Evolutionary conservation across 2,797 vertebrate genomes (phyloP).

Genomic region (Rhinogobio ventralis): DNA sequence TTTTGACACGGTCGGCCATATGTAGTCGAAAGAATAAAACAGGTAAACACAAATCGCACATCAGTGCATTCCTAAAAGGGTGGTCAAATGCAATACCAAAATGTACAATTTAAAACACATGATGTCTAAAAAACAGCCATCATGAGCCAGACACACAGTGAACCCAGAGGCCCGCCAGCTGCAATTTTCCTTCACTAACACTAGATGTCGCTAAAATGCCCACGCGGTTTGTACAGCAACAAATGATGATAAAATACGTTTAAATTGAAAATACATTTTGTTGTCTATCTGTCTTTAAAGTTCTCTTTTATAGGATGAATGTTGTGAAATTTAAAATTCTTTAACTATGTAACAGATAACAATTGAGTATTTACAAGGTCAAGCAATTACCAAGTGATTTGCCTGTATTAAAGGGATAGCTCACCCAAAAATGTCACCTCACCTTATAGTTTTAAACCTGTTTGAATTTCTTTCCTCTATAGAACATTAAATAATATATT

Average conservation of each 20-base stretch:
- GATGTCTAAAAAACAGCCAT: neutral
- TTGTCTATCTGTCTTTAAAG: neutral
- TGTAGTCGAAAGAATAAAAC: neutral
- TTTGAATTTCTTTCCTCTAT: neutral
- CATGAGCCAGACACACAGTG: neutral
- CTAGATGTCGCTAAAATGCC: slow-evolving; percentile 78
- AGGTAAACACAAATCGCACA: neutral
- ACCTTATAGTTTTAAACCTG: neutral
- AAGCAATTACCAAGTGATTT: neutral
- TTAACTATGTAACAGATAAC: neutral
- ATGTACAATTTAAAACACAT: neutral
- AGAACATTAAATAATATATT: neutral
- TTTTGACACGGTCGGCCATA: neutral
- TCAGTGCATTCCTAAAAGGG: neutral
- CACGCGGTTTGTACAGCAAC: neutral
- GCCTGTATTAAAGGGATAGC: neutral
- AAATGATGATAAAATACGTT: neutral
- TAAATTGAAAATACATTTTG: neutral
- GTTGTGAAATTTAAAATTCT: neutral
- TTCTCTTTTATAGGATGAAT: neutral
- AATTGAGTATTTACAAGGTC: neutral
- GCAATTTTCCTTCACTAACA: slow-evolving; percentile 74
- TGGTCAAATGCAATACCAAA: neutral
- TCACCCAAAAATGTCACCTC: neutral
- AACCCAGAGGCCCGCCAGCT: neutral